A percentile compares a stretch with the other conserved stretches of the same genome.
Conservation (phyloP, 2,888 invertebrate genomes). For the Iphiclides podalirius region DNA sequence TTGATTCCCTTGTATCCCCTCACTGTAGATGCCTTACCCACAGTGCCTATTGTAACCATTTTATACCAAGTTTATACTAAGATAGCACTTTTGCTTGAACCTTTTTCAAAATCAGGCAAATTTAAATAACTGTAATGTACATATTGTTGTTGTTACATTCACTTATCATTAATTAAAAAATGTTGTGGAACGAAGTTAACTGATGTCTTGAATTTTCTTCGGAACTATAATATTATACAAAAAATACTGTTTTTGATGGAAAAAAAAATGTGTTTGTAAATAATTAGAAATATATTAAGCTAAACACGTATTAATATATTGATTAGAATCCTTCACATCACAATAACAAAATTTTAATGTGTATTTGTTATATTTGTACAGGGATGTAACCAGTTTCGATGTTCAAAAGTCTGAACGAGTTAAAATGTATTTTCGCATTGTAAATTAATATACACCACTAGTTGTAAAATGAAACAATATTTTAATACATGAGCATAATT, state of each 20-base stretch:
- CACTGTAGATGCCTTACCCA: constrained; percentile 92
- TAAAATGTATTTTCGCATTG: constrained; percentile 77
- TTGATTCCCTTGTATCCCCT: constrained; percentile 74
- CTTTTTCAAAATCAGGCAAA: constrained; percentile 65
- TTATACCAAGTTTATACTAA: constrained; percentile 70
- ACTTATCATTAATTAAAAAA: constrained; percentile 2
- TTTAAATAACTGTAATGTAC: constrained; percentile 47
- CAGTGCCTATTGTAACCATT: constrained; percentile 86
- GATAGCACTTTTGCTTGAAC: constrained; percentile 64
- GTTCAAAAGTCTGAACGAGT: constrained; percentile 78
- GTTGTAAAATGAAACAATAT: constrained; percentile 72
- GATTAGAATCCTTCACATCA: constrained; percentile 63
- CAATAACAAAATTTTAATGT: constrained; percentile 73
- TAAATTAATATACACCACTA: constrained; percentile 74
- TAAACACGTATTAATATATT: constrained; percentile 16
- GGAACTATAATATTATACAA: constrained; percentile 14
- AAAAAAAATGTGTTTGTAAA: constrained; percentile 26
- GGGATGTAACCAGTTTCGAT: constrained; percentile 69
- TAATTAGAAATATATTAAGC: constrained; percentile 17
- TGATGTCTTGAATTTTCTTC: constrained; percentile 12
- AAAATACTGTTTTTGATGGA: constrained; percentile 21
- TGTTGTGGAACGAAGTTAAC: constrained; percentile 4
- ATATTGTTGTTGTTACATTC: constrained; percentile 20
- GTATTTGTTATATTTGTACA: constrained; percentile 76
- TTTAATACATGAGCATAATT: constrained; percentile 72